Evolutionary conservation across 1,140 invertebrate genomes (phyloP).

Genomic region (Hestina assimilis): DNA sequence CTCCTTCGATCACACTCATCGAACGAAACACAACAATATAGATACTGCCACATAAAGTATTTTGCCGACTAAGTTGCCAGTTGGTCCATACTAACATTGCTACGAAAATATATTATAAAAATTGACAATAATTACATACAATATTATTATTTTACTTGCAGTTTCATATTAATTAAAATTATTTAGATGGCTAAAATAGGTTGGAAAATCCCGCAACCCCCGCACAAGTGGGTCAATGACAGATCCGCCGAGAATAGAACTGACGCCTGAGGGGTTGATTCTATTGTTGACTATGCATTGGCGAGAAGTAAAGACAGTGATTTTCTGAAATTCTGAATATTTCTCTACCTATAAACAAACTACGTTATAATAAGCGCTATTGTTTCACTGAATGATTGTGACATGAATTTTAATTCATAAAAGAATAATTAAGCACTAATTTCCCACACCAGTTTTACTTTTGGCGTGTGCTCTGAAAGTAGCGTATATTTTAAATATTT

Average conservation of each 20-base stretch:
- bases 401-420: neutral
- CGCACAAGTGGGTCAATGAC: conserved; percentile 60
- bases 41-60: too few species aligned
- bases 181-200: conserved; percentile 34
- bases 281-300: conserved; percentile 48
- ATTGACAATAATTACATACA: neutral
- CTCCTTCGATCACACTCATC: too few species aligned
- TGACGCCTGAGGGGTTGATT: conserved; percentile 49
- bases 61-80: too few species aligned
- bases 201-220: conserved; percentile 38
- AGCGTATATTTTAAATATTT: too few species aligned
- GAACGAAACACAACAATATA: too few species aligned
- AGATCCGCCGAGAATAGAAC: conserved; percentile 55
- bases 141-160: neutral
- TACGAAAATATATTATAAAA: neutral
- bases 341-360: conserved; percentile 10
- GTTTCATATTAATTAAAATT: conserved; percentile 22
- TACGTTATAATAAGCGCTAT: neutral
- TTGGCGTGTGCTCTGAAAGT: too few species aligned
- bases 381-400: neutral
- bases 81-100: too few species aligned
- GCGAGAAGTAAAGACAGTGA: conserved; percentile 29
- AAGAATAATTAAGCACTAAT: too few species aligned
- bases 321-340: conserved; percentile 23
- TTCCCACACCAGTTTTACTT: too few species aligned